Evolutionary conservation across 2,113 vertebrate species (phyloP).

Genomic region (Podarcis muralis): DNA sequence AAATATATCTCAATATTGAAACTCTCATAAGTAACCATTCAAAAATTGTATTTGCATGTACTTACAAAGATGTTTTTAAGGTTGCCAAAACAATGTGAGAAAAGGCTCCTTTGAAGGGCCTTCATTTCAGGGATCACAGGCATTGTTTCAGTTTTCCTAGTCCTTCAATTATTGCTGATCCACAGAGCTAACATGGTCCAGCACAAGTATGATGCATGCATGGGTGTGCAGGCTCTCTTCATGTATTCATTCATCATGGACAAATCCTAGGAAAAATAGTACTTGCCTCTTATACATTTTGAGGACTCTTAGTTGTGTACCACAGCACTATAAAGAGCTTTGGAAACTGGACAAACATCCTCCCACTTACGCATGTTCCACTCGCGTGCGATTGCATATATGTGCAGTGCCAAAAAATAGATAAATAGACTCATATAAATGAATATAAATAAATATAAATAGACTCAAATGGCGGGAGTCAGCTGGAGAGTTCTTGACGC

Average conservation of each 20-base stretch:
- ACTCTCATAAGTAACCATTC: background rate
- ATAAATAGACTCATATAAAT: too few relatives aligned
- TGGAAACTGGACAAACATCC: background rate
- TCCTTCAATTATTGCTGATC: background rate
- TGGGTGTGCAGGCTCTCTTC: background rate
- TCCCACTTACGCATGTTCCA: too few relatives aligned
- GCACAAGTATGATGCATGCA: background rate
- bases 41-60: background rate
- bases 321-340: background rate
- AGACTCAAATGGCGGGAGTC: too few relatives aligned
- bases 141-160: background rate
- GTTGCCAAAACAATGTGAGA: background rate
- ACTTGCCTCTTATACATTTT: background rate
- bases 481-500: too few relatives aligned
- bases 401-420: too few relatives aligned
- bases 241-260: background rate
- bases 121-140: background rate
- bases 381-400: too few relatives aligned
- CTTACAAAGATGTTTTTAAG: background rate
- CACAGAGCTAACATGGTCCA: background rate
- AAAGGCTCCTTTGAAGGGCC: background rate
- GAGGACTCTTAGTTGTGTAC: background rate
- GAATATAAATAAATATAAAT: too few relatives aligned
- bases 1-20: background rate
- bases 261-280: too few relatives aligned